These are phyloP conservation scores for Bombus balteatus DNA, from an alignment of 1,140 invertebrate genomes.

Conservation along the genomic window DNA sequence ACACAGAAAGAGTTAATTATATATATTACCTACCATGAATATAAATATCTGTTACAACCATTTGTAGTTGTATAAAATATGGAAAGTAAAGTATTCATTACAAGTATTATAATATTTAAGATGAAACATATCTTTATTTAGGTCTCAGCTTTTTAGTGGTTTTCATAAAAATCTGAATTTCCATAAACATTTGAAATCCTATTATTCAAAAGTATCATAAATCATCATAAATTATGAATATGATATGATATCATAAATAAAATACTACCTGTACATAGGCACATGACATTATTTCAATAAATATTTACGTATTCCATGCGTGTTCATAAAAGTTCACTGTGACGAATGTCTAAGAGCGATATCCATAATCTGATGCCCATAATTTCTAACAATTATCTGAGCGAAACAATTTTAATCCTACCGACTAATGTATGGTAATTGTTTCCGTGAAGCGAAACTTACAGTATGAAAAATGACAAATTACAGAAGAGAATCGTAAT, in stretches of 20 bases:
- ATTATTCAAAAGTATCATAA: too few species aligned
- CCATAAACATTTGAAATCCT: too few species aligned
- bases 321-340: neutral
- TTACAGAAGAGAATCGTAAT: neutral
- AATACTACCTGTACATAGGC: neutral
- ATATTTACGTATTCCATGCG: neutral
- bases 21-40: too few species aligned
- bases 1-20: too few species aligned
- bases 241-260: neutral
- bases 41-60: too few species aligned
- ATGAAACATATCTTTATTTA: too few species aligned
- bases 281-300: neutral
- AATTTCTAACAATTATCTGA: neutral
- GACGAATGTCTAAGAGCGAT: neutral
- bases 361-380: neutral
- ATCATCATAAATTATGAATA: too few species aligned
- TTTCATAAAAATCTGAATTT: too few species aligned
- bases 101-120: too few species aligned
- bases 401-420: neutral
- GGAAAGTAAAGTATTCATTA: too few species aligned
- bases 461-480: neutral
- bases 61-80: too few species aligned
- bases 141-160: too few species aligned
- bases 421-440: slow-evolving; percentile 20
- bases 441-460: neutral